Conservation (phyloP, 2,888 invertebrate species). For the Pteria penguin region DNA sequence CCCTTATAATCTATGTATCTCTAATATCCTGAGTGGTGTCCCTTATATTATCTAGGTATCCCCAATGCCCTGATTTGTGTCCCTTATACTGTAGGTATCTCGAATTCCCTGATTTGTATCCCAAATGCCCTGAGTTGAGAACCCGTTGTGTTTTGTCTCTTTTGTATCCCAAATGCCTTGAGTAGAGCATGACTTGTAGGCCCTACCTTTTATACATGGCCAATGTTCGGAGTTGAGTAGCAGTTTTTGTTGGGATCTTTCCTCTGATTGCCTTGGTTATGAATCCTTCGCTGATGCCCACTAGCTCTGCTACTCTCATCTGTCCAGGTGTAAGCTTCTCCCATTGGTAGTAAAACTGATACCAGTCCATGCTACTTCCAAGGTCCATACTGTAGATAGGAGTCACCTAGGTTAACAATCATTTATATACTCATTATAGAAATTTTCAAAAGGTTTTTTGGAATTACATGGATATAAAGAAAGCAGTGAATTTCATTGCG, state of each 20-base stretch:
- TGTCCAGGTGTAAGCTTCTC: constrained; percentile 88
- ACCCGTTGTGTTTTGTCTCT: no score
- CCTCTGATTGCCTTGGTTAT: constrained; percentile 83
- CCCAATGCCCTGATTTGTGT: no score
- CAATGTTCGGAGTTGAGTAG: constrained; percentile 58
- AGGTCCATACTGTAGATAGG: constrained; percentile 93
- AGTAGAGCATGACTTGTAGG: no score
- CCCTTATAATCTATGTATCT: no score
- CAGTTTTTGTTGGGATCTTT: constrained; percentile 63
- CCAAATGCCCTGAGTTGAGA: no score
- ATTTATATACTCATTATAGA: neutral
- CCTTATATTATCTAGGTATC: constrained; percentile 87
- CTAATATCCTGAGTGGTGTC: no score
- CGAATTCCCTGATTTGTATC: no score
- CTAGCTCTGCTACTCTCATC: constrained; percentile 91
- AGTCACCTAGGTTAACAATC: constrained; percentile 83
- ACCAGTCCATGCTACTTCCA: constrained; percentile 86
- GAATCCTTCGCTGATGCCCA: constrained; percentile 93
- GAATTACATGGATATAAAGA: no score
- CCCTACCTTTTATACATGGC: constrained; percentile 75
- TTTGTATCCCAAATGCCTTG: no score
- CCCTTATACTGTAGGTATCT: constrained; percentile 91
- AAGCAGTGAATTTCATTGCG: no score
- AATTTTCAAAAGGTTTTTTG: no score
- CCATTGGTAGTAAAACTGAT: constrained; percentile 87